Conservation (phyloP, 2,113 vertebrate species). For the Chitala chitala region DNA sequence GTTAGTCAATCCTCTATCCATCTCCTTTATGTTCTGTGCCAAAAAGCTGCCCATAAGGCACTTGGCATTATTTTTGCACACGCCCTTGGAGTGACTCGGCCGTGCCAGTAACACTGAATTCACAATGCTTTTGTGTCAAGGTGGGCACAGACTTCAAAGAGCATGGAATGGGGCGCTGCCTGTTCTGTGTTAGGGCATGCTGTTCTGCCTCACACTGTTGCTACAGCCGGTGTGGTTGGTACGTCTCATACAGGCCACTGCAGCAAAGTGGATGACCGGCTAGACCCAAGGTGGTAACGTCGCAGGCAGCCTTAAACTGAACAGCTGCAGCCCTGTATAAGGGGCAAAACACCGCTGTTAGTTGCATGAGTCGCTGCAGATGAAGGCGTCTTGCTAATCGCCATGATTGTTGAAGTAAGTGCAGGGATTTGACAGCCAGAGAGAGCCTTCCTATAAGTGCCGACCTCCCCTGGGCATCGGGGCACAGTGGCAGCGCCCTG, state of each 20-base stretch:
- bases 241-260: not conserved
- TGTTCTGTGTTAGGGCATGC: not conserved
- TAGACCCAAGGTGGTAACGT: too few relatives aligned
- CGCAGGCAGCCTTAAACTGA: too few relatives aligned
- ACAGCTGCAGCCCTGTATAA: too few relatives aligned
- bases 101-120: not conserved
- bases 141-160: not conserved
- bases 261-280: too few relatives aligned
- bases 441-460: too few relatives aligned
- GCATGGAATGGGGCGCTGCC: not conserved
- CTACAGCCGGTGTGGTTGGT: not conserved
- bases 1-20: not conserved
- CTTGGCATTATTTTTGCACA: not conserved
- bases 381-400: too few relatives aligned
- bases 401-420: not conserved
- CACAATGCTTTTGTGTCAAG: not conserved
- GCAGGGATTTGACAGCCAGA: not conserved
- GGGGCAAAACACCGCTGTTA: too few relatives aligned
- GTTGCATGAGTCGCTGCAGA: not conserved
- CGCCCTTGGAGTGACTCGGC: slow-evolving; percentile 10
- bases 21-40: not conserved
- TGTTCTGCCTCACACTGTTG: not conserved
- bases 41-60: not conserved
- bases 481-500: not conserved
- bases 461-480: not conserved